phyloP scores from a whole-genome alignment of 2,888 invertebrate species.

The Catocala sponsa region DNA sequence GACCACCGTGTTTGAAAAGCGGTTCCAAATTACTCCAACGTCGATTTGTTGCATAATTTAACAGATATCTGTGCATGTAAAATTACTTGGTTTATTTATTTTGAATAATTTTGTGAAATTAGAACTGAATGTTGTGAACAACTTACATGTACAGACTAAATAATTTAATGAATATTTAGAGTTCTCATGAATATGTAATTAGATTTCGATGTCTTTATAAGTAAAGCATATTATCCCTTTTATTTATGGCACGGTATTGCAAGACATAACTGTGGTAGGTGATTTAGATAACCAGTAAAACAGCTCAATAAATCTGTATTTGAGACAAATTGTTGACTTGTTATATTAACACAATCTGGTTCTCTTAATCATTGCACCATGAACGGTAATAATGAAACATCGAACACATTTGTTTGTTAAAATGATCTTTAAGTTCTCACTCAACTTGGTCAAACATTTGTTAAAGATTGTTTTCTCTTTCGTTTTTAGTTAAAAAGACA shows the following conservation, averaged over 20 bases:
- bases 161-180: constrained; percentile 16
- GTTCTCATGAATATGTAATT: constrained; percentile 31
- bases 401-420: constrained; percentile 62
- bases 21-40: constrained; percentile 52
- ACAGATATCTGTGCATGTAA: constrained; percentile 36
- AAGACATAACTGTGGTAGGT: constrained; percentile 44
- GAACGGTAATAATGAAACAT: constrained; percentile 52
- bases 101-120: constrained; percentile 17
- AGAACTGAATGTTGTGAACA: constrained; percentile 4
- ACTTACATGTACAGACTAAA: neutral
- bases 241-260: constrained; percentile 5
- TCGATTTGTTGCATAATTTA: constrained; percentile 57
- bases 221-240: constrained; percentile 19
- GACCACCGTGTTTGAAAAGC: constrained; percentile 57
- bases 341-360: constrained; percentile 53
- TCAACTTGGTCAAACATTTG: constrained; percentile 42
- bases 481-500: constrained; percentile 33
- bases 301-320: constrained; percentile 50
- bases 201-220: constrained; percentile 28
- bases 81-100: constrained; percentile 13
- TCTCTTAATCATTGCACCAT: constrained; percentile 56
- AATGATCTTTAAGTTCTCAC: constrained; percentile 64
- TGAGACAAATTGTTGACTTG: constrained; percentile 43
- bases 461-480: constrained; percentile 42
- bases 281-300: constrained; percentile 35